Base-by-base conservation (phyloP, 1,140 invertebrate genomes). In the Orius insidiosus region DNA sequence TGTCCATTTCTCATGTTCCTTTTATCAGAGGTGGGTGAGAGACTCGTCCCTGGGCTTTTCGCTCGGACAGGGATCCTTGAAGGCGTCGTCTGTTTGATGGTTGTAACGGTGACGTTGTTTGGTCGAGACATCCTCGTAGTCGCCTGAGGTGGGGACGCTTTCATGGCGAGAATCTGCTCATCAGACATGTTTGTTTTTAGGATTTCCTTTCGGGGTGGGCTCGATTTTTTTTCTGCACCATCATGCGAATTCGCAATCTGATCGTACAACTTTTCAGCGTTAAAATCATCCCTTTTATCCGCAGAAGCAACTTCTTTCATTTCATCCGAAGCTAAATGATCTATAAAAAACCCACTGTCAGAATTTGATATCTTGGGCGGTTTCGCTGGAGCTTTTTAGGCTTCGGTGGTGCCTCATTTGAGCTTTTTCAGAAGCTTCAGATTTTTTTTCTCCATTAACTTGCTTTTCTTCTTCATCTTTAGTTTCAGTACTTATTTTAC, bases 1-100 rank as follows among this genome's bases (percentile, higher is more conserved):
- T 50, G 49, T 19, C 49, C 49, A 19, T 50, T 50, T n/a, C 49
- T 24, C 9, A 45, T 15, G 37, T 37, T 46, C 11, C 49, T 46
- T 9, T 30, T 5, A 15, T 45, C 36, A 10, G 46, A 38, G 6
- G 46, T 40, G 9, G 37, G 46, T 9, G 24, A 46, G 18, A 43
- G 41, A 9, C 35, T 39, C 10, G 49, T 46, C 8, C 44, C 38
- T 3, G 49, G 49, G 36, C 49, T 50, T 14, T 37, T 45, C 6
- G 9, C 49, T 16, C 49, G 11, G 3, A 50, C 49, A 24, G 49
- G 49, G 2, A 50, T 50, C 34, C 45, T 46, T 3, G 49, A 50
- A 8, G 44, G 34, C 7, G 31, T 42, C 16, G 45, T 31, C 11
- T n/a, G 18, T 11, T 50, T 50, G 30, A 50, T 50, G 13, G 18